phyloP scores from a whole-genome alignment of 2,797 vertebrate genomes.

The Siniperca scherzeri region DNA sequence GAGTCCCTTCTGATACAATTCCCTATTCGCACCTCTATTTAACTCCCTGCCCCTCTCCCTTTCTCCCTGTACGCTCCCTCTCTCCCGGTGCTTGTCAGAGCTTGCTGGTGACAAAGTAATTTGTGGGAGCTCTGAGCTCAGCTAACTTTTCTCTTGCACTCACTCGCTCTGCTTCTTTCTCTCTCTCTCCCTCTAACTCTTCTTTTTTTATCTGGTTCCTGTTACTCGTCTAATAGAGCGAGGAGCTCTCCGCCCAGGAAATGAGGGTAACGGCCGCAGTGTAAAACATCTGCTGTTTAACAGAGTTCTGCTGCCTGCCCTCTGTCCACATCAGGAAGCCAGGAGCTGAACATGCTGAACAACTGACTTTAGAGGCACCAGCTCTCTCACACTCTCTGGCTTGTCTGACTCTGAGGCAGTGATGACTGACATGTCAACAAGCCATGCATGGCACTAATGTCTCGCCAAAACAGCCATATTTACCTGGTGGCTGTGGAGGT shows the following conservation, averaged over 20 bases:
- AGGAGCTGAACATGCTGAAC: conserved; percentile 50
- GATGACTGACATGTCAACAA: conserved; percentile 75
- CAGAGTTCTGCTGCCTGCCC: conserved; percentile 69
- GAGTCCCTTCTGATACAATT: conserved; percentile 60
- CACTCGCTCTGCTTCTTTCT: conserved; percentile 54
- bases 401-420: conserved; percentile 34
- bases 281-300: conserved; percentile 85
- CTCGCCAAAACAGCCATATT: conserved; percentile 58
- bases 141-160: conserved; percentile 73
- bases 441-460: conserved; percentile 56
- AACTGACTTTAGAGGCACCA: conserved; percentile 44
- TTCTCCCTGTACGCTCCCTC: conserved; percentile 48
- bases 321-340: conserved; percentile 72
- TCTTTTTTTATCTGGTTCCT: conserved; percentile 81
- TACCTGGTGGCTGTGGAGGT: conserved; percentile 68
- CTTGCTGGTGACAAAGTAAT: conserved; percentile 86
- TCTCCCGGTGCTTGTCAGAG: conserved; percentile 79
- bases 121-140: conserved; percentile 77
- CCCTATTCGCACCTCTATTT: conserved; percentile 60
- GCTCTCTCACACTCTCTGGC: conserved; percentile 23
- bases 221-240: conserved; percentile 84
- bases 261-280: conserved; percentile 86
- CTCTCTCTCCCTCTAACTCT: conserved; percentile 39
- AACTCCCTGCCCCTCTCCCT: conserved; percentile 52
- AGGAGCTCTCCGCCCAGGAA: conserved; percentile 89